Evolutionary conservation across 1,140 invertebrate species (phyloP).

Genomic region (Anastrepha ludens): DNA sequence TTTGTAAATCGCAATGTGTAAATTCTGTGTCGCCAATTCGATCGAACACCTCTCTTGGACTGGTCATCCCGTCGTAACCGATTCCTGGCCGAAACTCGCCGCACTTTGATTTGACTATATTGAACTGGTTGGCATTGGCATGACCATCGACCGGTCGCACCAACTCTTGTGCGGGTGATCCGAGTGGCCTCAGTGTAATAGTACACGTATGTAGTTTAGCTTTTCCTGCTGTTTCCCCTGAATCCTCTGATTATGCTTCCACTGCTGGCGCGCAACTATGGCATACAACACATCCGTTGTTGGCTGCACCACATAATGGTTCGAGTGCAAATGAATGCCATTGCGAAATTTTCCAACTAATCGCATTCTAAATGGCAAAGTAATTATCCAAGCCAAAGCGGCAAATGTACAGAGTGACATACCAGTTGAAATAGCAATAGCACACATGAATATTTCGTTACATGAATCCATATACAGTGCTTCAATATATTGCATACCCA

Average conservation of each 20-base stretch:
- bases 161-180: not conserved
- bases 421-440: not conserved
- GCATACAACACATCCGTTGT: not conserved
- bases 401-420: constrained; percentile 62
- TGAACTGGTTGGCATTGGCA: not conserved
- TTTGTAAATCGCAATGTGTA: not conserved
- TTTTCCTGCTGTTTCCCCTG: not conserved
- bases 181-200: not conserved
- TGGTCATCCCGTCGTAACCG: too few relatives aligned
- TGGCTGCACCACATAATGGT: not conserved
- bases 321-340: constrained; percentile 37
- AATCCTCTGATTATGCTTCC: not conserved
- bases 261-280: not conserved
- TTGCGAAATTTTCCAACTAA: constrained; percentile 68
- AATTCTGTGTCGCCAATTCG: not conserved
- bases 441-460: constrained; percentile 8
- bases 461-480: not conserved
- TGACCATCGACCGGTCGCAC: not conserved
- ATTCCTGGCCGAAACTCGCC: not conserved
- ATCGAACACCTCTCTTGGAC: not conserved
- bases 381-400: constrained; percentile 67
- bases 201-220: not conserved
- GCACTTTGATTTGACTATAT: not conserved
- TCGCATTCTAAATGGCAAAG: constrained; percentile 74
- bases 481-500: not conserved